Evolutionary conservation across 1,140 invertebrate genomes (phyloP).

Genomic region (Nylanderia fulva): DNA sequence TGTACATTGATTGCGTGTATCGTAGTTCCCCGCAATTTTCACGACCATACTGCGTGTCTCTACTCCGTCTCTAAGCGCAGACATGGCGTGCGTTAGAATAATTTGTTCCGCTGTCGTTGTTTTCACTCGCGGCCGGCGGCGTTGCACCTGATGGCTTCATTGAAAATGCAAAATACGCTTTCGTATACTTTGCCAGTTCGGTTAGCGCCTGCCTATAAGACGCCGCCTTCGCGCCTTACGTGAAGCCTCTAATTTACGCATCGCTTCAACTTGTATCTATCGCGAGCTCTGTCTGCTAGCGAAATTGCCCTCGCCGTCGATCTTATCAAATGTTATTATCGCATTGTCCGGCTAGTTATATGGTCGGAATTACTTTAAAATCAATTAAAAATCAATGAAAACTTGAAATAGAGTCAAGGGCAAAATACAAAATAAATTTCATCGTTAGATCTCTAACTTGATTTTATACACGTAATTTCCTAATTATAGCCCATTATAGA

Average conservation of each 20-base stretch:
- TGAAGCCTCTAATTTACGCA: conserved; percentile 15
- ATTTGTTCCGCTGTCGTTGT: conserved; percentile 59
- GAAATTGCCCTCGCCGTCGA: background rate
- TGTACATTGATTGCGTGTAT: conserved; percentile 57
- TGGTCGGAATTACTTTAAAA: background rate
- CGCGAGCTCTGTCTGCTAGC: background rate
- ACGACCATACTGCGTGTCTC: conserved; percentile 4
- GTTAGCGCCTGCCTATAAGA: conserved; percentile 52
- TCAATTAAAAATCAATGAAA: background rate
- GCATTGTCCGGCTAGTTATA: background rate
- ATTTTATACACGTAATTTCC: conserved; percentile 1
- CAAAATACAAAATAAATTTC: background rate
- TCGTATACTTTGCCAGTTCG: conserved; percentile 49
- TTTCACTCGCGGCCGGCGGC: conserved; percentile 42
- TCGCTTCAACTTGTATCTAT: background rate
- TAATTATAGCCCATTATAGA: background rate
- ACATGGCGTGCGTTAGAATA: conserved; percentile 57
- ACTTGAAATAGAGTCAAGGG: background rate
- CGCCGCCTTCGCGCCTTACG: conserved; percentile 24
- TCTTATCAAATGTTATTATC: conserved; percentile 41
- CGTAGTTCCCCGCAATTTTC: conserved; percentile 41
- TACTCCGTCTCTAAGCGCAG: background rate
- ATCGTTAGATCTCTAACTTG: background rate
- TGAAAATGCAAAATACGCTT: conserved; percentile 62
- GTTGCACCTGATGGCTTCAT: conserved; percentile 51